Evolutionary conservation across 2,888 invertebrate species (phyloP), one percentile per base, ranked within the genome.

Genomic region (Caradrina clavipalpis): DNA sequence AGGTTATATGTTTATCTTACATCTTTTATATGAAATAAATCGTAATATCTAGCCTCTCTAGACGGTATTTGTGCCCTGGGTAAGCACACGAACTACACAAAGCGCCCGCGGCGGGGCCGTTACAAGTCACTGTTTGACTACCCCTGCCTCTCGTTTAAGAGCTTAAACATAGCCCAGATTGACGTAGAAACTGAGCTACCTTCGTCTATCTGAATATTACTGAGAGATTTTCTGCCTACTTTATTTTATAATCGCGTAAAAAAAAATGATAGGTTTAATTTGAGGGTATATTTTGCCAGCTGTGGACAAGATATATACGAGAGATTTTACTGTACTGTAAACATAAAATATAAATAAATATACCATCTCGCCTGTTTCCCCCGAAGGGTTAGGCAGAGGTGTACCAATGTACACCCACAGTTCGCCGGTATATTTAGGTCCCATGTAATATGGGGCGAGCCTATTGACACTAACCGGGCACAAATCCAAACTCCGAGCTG

Each of bases 101-200:
- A 82, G n/a, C 55, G 74, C 83, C 62, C 55, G 70, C 62, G 58
- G 81, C 68, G 55, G 57, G 64, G 53, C 57, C 55, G 63, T 66
- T 76, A 81, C 76, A 55, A 54, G 68, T 19, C 53, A 19, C 57
- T 77, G 83, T 82, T 80, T 75, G 74, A 62, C 64, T 72, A 71
- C 54, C 66, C 22, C 64, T 58, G 10, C 60, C 67, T 59, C 57
- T n/a, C 55, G 21, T 72, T 64, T 59, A 49, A 63, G 56, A 64
- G 65, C 65, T 69, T 53, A 69, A 73, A 66, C 74, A 70, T 78
- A 74, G 55, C 70, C 78, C 13, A 81, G 80, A 81, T 81, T 71
- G 53, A 60, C 56, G 65, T 56, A 47, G 60, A 53, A 62, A 58
- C 60, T 60, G 21, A 57, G 61, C 72, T 67, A 58, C 55, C 26